These are phyloP conservation scores for Sciurus niger DNA, from an alignment of 2,113 vertebrate genomes.

Conservation along the genomic window DNA sequence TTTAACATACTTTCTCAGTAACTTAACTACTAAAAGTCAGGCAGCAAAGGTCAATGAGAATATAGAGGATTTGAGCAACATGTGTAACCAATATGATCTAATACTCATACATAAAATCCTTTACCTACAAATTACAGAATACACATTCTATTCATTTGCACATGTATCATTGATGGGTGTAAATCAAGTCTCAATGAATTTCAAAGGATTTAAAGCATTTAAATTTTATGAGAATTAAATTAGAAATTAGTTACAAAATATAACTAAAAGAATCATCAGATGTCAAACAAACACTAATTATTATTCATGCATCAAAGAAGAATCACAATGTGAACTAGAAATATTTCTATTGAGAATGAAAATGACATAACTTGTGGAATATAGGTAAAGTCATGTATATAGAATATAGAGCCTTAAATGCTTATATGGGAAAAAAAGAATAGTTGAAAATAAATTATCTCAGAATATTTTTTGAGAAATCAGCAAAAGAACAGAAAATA, in stretches of 20 bases:
- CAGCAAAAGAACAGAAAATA: background rate
- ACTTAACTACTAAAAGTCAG: background rate
- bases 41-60: background rate
- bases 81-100: background rate
- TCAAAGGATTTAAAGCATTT: constrained; percentile 36
- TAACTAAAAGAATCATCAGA: background rate
- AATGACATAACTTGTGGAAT: constrained; percentile 9
- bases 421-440: background rate
- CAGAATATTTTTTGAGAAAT: background rate
- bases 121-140: background rate
- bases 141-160: background rate
- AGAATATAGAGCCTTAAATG: constrained; percentile 11
- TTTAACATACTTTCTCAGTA: constrained; percentile 7
- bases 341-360: constrained; percentile 37
- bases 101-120: background rate
- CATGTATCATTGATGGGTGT: background rate
- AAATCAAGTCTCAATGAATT: constrained; percentile 27
- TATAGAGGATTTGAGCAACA: background rate
- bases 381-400: background rate
- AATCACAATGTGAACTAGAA: background rate
- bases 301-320: constrained; percentile 33
- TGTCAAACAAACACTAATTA: background rate
- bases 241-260: constrained; percentile 28
- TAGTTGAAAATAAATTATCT: background rate
- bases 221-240: background rate